phyloP scores from a whole-genome alignment of 2,113 vertebrate genomes.

The Crotalus tigris region DNA sequence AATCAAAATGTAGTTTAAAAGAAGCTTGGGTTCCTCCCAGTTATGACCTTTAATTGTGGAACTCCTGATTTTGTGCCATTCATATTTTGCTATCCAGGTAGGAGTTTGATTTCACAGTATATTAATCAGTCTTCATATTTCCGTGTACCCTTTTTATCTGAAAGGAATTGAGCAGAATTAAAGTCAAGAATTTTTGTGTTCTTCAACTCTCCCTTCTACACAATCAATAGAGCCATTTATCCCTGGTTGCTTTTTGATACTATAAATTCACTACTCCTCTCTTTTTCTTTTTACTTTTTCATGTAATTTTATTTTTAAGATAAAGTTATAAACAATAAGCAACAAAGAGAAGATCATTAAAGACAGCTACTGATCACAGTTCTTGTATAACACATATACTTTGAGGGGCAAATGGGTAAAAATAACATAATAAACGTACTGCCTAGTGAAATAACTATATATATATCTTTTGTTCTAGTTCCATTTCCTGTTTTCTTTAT shows the following conservation, averaged over 20 bases:
- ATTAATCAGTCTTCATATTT: background rate
- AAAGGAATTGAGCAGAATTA: background rate
- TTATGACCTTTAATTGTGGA: conserved; percentile 45
- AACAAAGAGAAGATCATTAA: background rate
- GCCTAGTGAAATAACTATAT: background rate
- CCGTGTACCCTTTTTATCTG: background rate
- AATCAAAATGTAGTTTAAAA: conserved; percentile 53
- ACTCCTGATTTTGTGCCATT: background rate
- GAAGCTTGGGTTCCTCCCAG: conserved; percentile 34
- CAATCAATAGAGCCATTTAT: background rate
- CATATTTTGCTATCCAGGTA: background rate
- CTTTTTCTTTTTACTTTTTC: background rate
- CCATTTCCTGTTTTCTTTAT: background rate
- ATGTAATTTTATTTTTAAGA: background rate
- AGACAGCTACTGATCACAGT: background rate
- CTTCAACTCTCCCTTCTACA: background rate
- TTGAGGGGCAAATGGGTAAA: background rate
- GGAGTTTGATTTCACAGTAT: background rate
- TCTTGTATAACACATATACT: background rate
- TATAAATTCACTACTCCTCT: background rate
- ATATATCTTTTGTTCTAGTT: background rate
- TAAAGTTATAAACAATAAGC: background rate
- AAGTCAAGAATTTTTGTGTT: background rate
- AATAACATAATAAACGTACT: background rate
- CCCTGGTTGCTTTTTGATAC: background rate